Base-by-base conservation (phyloP, 2,888 invertebrate species). In the Rutpela maculata region DNA sequence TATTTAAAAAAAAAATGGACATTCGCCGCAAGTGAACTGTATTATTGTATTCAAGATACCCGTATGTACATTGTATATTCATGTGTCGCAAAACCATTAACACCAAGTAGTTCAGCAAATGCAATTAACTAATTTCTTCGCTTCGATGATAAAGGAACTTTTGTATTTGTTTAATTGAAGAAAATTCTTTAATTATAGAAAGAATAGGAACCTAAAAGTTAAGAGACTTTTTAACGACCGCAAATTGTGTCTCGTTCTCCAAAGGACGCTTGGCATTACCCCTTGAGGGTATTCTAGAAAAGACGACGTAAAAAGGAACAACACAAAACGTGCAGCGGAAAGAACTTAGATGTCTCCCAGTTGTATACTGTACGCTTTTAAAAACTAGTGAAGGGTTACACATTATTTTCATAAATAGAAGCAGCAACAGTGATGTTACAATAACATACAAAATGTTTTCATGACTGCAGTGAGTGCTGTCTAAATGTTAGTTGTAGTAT, bases 311-410 rank as follows among this genome's bases (percentile, higher is more conserved):
- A 22, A 66, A 50, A 18, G 7, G 50, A 22, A 19, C 11, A 22
- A 19, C 5, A 66, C 22, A 66, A 66, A 66, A 31, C 10, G 31
- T n/a, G 35, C 1, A 31, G 19, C 9, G 50, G 43, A 66, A 43
- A 66, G 66, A 50, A 66, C 50, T 43, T 43, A 18, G 50, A 22
- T 19, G 12, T 50, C 66, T 43, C 66, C 18, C 62, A 62, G 62
- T 31, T n/a, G 62, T 62, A 31, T 31, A 62, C n/a, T 35, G 31
- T 62, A 35, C 15, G 62, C 62, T 62, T 62, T 31, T 62, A 62
- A 62, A 62, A 59, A 62, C 62, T 31, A 35, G 62, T 31, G n/a
- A 9, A 62, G 12, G 31, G 11, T 11, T 3, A 15, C 35, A 31
- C n/a, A 12, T 35, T 31, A 19, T 59, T 59, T 59, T 22, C 19